Evolutionary conservation across 2,113 vertebrate species (phyloP).

Genomic region (Oxyura jamaicensis): DNA sequence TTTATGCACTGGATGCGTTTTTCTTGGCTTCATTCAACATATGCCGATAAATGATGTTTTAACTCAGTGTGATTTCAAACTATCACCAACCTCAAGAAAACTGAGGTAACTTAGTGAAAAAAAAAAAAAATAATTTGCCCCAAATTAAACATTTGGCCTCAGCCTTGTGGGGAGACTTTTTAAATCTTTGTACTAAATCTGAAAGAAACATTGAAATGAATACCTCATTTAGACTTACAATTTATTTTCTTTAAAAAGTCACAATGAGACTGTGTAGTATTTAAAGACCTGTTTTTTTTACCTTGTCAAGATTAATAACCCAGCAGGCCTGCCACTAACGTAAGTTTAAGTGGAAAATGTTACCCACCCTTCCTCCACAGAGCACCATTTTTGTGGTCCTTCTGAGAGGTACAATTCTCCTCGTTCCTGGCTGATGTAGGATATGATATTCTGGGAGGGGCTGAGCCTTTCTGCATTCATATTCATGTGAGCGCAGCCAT

Average conservation of each 20-base stretch:
- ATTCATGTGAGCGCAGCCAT: not conserved
- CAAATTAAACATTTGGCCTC: not conserved
- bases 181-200: not conserved
- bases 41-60: not conserved
- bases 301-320: not conserved
- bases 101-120: fast-evolving
- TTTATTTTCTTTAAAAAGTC: not conserved
- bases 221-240: not conserved
- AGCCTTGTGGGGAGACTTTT: not conserved
- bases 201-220: not conserved
- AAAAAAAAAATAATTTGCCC: not conserved
- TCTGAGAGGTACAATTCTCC: not conserved
- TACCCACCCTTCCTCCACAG: not conserved
- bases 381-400: not conserved
- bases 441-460: not conserved
- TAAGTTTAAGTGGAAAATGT: not conserved
- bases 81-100: not conserved
- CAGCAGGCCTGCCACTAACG: not conserved
- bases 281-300: not conserved
- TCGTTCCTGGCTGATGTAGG: not conserved
- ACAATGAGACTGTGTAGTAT: not conserved
- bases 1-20: not conserved
- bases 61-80: not conserved
- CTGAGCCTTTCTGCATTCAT: not conserved
- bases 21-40: not conserved